phyloP scores from a whole-genome alignment of 2,888 invertebrate species.

The Myathropa florea region DNA sequence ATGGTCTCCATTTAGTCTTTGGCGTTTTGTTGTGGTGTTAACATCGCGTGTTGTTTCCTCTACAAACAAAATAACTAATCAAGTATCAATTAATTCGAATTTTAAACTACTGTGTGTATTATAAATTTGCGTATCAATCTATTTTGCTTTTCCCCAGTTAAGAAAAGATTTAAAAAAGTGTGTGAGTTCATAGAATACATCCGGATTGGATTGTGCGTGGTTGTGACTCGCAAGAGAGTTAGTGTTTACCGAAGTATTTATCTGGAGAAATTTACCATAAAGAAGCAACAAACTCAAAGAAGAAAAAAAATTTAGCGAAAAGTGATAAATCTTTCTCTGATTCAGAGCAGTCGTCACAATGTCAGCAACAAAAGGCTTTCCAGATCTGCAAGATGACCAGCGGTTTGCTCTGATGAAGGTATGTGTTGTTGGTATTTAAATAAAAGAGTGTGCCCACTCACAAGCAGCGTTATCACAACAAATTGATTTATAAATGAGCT shows the following conservation, averaged over 20 bases:
- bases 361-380: slow-evolving; percentile 46
- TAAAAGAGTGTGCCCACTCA: neutral
- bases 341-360: slow-evolving; percentile 9
- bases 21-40: neutral
- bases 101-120: neutral
- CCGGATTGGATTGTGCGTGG: slow-evolving; percentile 5
- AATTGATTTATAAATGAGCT: slow-evolving; percentile 14
- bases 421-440: slow-evolving; percentile 73
- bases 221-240: slow-evolving; percentile 19
- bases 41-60: slow-evolving; percentile 1
- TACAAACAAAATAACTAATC: neutral
- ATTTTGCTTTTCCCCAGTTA: slow-evolving; percentile 12
- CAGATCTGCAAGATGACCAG: slow-evolving; percentile 83
- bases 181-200: neutral
- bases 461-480: neutral
- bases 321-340: neutral
- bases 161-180: neutral
- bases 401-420: slow-evolving; percentile 90
- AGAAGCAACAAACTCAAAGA: neutral
- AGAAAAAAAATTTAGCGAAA: slow-evolving; percentile 5
- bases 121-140: neutral
- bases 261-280: slow-evolving; percentile 29
- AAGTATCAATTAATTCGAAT: neutral
- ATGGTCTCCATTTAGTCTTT: slow-evolving; percentile 14
- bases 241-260: slow-evolving; percentile 19